Conservation (phyloP, 2,113 vertebrate genomes). For the Phrynocephalus versicolor region DNA sequence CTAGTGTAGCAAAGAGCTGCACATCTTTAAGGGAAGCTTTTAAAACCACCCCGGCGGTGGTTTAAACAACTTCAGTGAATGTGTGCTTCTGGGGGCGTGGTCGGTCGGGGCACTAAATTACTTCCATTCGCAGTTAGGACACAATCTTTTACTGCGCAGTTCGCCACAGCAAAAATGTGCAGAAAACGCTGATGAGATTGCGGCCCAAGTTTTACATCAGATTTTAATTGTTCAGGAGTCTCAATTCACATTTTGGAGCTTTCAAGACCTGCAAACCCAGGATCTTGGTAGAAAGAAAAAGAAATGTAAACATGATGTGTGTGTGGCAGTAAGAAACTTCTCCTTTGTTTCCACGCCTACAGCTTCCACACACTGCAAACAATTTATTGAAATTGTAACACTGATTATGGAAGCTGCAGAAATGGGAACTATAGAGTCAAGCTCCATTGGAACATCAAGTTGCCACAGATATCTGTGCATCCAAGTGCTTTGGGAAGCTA, state of each 20-base stretch:
- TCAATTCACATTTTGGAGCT: background rate
- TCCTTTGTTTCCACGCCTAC: background rate
- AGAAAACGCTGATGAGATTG: no score
- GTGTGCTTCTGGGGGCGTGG: no score
- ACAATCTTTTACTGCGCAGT: no score
- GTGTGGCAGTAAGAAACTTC: background rate
- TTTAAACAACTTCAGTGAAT: no score
- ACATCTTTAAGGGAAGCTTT: no score
- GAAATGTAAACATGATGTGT: background rate
- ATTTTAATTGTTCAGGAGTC: background rate
- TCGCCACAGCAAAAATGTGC: no score
- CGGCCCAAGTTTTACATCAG: conserved; percentile 29
- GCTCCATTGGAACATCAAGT: background rate
- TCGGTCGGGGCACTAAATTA: no score
- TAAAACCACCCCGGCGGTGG: no score
- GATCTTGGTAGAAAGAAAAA: background rate
- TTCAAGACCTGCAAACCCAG: background rate
- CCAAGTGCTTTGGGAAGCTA: background rate
- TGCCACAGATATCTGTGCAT: background rate
- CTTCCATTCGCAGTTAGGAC: no score
- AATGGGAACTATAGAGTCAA: background rate
- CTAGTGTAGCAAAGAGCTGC: no score
- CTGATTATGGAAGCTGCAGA: background rate
- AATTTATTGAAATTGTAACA: background rate
- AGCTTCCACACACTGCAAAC: background rate